Evolutionary conservation across 2,113 vertebrate genomes (phyloP), one percentile per base, ranked within the genome.

Genomic region (Dasyurus viverrinus): DNA sequence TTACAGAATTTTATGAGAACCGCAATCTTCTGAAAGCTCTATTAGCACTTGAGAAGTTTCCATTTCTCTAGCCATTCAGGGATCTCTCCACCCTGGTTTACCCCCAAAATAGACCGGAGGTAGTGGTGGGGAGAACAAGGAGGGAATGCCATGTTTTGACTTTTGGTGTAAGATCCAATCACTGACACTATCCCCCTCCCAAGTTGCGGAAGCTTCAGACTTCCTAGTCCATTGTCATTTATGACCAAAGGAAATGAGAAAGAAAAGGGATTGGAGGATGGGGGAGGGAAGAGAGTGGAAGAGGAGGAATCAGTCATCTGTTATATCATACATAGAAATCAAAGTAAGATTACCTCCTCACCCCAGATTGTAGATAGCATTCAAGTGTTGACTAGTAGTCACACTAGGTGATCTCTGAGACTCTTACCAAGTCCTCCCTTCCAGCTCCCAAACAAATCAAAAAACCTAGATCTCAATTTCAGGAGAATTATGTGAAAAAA

Each of bases 1-100:
- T 92, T 53, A 42, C 26, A 14, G 60, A 52, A 94, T 92, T 90
- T 95, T 94, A 93, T 22, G 84, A 96, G 93, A 95, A 8, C 57
- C 68, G 92, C 2, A 10, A 93, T 95, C 91, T 91, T 89, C 36
- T 93, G 22, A 22, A 95, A 92, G 54, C 47, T 52, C 93, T 91
- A 92, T 53, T 47, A 57, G 90, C 89, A 50, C 54, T 91, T 57
- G 90, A 54, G 89, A 94, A 93, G 92, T 90, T 9, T 60, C 48
- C 42, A 42, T 42, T 46, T n/a, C n/a, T 93, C 89, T 47, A 36
- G 0, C 46, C 91, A 54, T 84, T 68, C 26, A 89, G 50, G 60
- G 46, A 93, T 53, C 14, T 16, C 53, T 22, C 53, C n/a, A 0
- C 2, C 50, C 90, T 90, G 2, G 30, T 54, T 90, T 53, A 42